Evolutionary conservation across 1,140 invertebrate genomes (phyloP).

Genomic region (Calephelis virginiensis): DNA sequence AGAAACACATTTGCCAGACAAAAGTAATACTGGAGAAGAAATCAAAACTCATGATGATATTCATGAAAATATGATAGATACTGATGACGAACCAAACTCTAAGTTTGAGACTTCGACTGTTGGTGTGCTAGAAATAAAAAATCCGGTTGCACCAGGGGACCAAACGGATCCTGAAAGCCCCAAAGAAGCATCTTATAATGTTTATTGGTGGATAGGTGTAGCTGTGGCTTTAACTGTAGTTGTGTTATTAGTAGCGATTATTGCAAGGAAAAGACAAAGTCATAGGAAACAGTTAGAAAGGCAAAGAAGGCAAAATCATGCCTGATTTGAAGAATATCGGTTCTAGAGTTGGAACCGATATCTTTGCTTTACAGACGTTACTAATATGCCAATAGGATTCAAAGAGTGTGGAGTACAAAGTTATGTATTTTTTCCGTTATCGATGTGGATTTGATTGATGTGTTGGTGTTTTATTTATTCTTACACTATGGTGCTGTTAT

Average conservation of each 20-base stretch:
- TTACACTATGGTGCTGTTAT: slow-evolving; percentile 53
- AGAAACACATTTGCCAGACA: slow-evolving; percentile 25
- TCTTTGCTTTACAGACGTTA: slow-evolving; percentile 38
- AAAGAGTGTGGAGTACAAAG: slow-evolving; percentile 44
- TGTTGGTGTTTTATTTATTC: slow-evolving; percentile 40
- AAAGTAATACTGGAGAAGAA: slow-evolving; percentile 25
- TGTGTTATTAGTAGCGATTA: slow-evolving; percentile 62
- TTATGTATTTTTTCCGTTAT: slow-evolving; percentile 35
- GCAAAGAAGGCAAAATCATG: slow-evolving; percentile 60
- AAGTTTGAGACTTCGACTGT: slow-evolving; percentile 66
- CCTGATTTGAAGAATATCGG: slow-evolving; percentile 76
- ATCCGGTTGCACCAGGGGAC: slow-evolving; percentile 50
- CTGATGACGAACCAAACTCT: slow-evolving; percentile 45
- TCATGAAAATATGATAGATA: slow-evolving; percentile 55
- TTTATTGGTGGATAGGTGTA: slow-evolving; percentile 72
- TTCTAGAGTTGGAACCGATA: slow-evolving; percentile 64
- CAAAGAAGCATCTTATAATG: slow-evolving; percentile 65
- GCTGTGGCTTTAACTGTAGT: slow-evolving; percentile 58
- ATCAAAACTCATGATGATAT: slow-evolving; percentile 46
- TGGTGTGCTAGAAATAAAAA: slow-evolving; percentile 66
- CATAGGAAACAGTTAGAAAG: slow-evolving; percentile 67
- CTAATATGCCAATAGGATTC: slow-evolving; percentile 54
- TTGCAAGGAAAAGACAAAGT: slow-evolving; percentile 64
- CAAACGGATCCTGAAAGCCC: slow-evolving; percentile 42
- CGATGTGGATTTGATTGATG: slow-evolving; percentile 25